A percentile compares a stretch with the other conserved stretches of the same genome.
Conservation (phyloP, 2,113 vertebrate genomes). For the Chaetura pelagica region DNA sequence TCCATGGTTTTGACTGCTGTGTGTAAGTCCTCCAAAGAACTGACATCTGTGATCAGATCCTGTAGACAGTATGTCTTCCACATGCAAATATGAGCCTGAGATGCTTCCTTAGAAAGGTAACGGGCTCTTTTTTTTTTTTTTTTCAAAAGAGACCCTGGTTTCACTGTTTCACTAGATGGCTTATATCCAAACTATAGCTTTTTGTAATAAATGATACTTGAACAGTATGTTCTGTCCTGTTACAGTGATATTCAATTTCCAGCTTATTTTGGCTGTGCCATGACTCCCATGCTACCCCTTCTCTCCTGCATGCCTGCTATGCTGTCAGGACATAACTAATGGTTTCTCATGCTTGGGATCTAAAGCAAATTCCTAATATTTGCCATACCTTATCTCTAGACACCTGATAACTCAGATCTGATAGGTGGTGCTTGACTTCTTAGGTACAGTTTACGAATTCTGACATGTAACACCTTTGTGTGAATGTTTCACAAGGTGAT, state of each 20-base stretch:
- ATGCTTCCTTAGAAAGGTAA: neutral
- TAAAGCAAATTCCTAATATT: conserved; percentile 17
- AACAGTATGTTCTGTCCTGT: neutral
- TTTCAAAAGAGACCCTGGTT: neutral
- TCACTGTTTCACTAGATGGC: neutral
- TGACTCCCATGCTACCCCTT: neutral
- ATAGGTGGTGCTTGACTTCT: neutral
- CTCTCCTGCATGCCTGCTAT: rapidly evolving
- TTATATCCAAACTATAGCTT: neutral
- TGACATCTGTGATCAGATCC: neutral
- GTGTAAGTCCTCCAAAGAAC: neutral
- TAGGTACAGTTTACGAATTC: conserved; percentile 1
- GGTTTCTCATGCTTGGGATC: neutral
- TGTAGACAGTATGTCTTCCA: neutral
- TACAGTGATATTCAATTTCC: neutral
- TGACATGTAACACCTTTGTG: neutral
- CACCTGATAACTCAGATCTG: conserved; percentile 12
- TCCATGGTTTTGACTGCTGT: neutral
- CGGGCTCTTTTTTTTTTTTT: neutral
- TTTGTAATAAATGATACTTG: neutral
- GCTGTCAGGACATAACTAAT: neutral
- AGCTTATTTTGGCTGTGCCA: neutral
- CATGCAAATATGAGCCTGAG: neutral
- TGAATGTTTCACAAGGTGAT: neutral
- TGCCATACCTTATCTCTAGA: neutral